Evolutionary conservation across 2,113 vertebrate genomes (phyloP).

Genomic region (Colius striatus): DNA sequence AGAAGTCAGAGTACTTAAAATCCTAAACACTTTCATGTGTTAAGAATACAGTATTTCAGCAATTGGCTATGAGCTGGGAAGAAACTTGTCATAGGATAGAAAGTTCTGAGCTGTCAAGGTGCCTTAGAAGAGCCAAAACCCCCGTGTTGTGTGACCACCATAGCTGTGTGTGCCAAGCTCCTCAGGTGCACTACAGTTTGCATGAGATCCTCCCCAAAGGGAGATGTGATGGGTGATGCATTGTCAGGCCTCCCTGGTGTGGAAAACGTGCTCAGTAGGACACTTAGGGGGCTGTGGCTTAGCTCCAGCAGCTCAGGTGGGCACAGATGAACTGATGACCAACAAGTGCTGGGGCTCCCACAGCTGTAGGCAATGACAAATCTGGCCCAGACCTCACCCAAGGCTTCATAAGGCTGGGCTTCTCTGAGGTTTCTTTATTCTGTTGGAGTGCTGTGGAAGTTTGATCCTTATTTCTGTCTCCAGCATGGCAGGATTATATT

Average conservation of each 20-base stretch:
- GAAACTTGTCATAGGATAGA: not conserved
- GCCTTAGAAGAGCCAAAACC: not conserved
- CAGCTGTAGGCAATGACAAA: not conserved
- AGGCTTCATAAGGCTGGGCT: not conserved
- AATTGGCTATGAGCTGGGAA: not conserved
- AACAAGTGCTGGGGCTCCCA: not conserved
- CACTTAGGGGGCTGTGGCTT: too few species aligned
- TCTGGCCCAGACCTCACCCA: accelerated
- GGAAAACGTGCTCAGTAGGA: accelerated
- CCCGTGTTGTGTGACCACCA: accelerated
- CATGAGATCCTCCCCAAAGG: not conserved
- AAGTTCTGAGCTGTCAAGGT: not conserved
- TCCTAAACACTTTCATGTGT: accelerated
- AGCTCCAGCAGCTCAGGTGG: not conserved
- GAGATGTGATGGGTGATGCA: accelerated
- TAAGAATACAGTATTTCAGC: not conserved
- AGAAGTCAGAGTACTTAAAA: not conserved
- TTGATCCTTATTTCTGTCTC: accelerated
- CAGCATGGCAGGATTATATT: accelerated
- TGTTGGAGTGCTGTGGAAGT: accelerated
- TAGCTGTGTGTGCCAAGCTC: accelerated
- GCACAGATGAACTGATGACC: accelerated
- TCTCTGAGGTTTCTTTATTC: accelerated
- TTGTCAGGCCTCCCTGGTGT: accelerated
- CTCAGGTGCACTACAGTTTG: not conserved